Conservation (phyloP, 2,888 invertebrate genomes). For the Harmothoe impar region DNA sequence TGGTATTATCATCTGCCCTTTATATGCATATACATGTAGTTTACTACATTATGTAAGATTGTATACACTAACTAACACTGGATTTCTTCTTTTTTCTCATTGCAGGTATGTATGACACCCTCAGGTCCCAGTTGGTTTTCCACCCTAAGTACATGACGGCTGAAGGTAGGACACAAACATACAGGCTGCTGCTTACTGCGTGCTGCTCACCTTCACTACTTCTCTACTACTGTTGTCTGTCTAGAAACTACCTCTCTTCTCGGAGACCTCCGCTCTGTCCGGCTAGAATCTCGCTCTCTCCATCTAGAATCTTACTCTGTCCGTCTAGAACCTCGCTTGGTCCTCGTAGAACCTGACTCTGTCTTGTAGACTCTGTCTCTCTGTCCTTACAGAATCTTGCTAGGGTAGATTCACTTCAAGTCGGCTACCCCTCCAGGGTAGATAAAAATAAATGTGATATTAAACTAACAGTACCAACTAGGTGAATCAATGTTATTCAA, state of each 20-base stretch:
- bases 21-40: too few species aligned
- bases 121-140: conserved; percentile 63
- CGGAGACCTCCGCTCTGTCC: not conserved
- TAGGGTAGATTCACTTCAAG: too few species aligned
- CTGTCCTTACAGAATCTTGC: too few species aligned
- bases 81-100: not conserved
- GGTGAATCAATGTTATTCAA: too few species aligned
- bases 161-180: conserved; percentile 57
- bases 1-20: too few species aligned
- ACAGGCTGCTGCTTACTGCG: not conserved
- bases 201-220: not conserved
- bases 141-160: conserved; percentile 58
- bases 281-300: too few species aligned
- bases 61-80: not conserved
- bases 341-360: not conserved
- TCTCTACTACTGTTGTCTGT: not conserved
- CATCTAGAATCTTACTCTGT: too few species aligned
- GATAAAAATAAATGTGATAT: too few species aligned
- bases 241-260: not conserved
- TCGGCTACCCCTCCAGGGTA: too few species aligned
- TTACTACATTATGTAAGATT: too few species aligned
- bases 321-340: not conserved
- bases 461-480: too few species aligned
- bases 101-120: conserved; percentile 59
- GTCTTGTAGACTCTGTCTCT: too few species aligned